These are phyloP conservation scores for Himantopus leucocephalus DNA, from an alignment of 2,113 vertebrate species.

Conservation along the genomic window DNA sequence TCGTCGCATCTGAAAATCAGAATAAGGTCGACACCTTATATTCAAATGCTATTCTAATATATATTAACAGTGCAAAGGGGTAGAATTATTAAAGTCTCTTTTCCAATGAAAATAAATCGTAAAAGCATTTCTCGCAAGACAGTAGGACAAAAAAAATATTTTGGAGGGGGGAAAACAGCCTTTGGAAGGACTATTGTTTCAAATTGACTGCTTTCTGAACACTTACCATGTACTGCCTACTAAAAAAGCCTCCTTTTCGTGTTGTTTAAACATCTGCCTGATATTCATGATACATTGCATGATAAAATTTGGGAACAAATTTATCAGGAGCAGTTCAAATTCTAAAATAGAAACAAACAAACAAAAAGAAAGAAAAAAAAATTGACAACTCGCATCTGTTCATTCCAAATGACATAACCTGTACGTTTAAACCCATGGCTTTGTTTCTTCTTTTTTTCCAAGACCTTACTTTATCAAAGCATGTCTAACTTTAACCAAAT, in stretches of 20 bases:
- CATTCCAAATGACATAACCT: conserved; percentile 16
- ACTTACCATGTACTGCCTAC: background rate
- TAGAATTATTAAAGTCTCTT: conserved; percentile 18
- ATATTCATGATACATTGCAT: background rate
- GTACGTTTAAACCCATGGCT: background rate
- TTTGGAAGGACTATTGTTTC: background rate
- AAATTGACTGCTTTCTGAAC: background rate
- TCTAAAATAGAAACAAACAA: background rate
- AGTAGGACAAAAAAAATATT: background rate
- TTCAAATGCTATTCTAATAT: conserved; percentile 37
- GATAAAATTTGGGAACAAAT: background rate
- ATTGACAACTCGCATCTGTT: background rate
- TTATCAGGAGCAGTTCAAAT: background rate
- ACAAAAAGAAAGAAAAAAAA: background rate
- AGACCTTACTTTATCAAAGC: background rate
- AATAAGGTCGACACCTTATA: background rate
- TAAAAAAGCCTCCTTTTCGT: background rate
- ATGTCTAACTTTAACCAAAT: conserved; percentile 45
- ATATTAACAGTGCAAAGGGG: background rate
- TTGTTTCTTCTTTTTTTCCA: background rate
- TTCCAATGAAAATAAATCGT: conserved; percentile 6
- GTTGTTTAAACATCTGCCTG: background rate
- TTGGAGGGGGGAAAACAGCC: background rate
- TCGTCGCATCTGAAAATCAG: background rate
- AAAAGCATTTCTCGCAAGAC: background rate